These are phyloP conservation scores for Tetramorium alpestre DNA, from an alignment of 1,140 invertebrate genomes.

Conservation along the genomic window DNA sequence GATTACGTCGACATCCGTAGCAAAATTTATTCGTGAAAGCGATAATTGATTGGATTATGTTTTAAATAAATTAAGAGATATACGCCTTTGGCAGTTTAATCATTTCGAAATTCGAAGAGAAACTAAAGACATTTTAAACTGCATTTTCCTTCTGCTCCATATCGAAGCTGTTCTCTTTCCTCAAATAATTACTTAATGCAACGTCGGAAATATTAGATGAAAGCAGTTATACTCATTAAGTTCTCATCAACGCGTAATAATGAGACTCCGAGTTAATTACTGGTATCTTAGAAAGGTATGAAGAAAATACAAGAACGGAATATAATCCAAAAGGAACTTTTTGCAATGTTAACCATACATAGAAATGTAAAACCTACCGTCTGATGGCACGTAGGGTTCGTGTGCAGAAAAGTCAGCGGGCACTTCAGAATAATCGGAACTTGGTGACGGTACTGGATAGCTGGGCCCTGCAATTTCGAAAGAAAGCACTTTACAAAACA, in stretches of 20 bases:
- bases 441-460: slow-evolving; percentile 75
- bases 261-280: slow-evolving; percentile 6
- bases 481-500: not conserved
- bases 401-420: slow-evolving; percentile 53
- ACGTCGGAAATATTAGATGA: not conserved
- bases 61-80: not conserved
- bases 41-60: not conserved
- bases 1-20: not conserved
- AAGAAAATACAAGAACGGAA: not conserved
- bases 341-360: slow-evolving; percentile 1
- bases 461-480: slow-evolving; percentile 59
- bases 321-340: not conserved
- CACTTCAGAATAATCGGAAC: slow-evolving; percentile 66
- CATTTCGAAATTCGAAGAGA: not conserved
- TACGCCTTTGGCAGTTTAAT: not conserved
- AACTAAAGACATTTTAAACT: not conserved
- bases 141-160: not conserved
- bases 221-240: not conserved
- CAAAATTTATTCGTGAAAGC: not conserved
- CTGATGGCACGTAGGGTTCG: slow-evolving; percentile 72
- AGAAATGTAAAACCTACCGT: slow-evolving; percentile 73
- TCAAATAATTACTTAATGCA: not conserved
- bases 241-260: not conserved
- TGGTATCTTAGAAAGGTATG: not conserved
- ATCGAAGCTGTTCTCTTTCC: not conserved